phyloP scores from a whole-genome alignment of 2,113 vertebrate species.

The Callithrix jacchus region DNA sequence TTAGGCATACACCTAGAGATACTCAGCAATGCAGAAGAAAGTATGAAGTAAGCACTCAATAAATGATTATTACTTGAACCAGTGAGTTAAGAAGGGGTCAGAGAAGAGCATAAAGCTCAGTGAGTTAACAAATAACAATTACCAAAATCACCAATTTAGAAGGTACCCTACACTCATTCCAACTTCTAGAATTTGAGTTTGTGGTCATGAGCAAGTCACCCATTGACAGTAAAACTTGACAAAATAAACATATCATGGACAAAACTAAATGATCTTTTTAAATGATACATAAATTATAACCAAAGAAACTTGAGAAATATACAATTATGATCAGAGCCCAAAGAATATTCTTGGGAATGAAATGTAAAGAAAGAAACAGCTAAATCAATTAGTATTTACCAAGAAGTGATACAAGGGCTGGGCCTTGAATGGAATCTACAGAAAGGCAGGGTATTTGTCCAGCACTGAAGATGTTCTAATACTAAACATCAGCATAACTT shows the following conservation, averaged over 20 bases:
- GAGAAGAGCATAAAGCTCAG: background rate
- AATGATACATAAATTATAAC: background rate
- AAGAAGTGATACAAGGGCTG: background rate
- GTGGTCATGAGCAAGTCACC: background rate
- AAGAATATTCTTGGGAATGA: background rate
- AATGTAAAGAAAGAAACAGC: background rate
- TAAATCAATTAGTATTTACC: background rate
- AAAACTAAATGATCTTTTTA: slow-evolving; percentile 33
- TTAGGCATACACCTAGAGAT: background rate
- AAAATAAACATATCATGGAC: background rate
- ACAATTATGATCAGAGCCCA: background rate
- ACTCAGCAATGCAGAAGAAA: background rate
- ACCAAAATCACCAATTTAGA: background rate
- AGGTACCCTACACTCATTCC: background rate
- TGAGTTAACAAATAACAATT: background rate
- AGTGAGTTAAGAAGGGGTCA: background rate
- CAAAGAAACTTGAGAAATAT: slow-evolving; percentile 19
- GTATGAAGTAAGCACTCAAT: background rate
- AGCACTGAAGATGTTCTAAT: background rate
- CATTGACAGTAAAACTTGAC: slow-evolving; percentile 8
- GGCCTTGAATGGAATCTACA: background rate
- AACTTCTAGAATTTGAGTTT: slow-evolving; percentile 14
- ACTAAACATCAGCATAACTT: background rate
- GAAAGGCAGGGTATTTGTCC: background rate
- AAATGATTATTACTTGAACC: background rate